A percentile compares a stretch with the other conserved stretches of the same genome.
Conservation (phyloP, 2,113 vertebrate species). For the Gasterosteus aculeatus region DNA sequence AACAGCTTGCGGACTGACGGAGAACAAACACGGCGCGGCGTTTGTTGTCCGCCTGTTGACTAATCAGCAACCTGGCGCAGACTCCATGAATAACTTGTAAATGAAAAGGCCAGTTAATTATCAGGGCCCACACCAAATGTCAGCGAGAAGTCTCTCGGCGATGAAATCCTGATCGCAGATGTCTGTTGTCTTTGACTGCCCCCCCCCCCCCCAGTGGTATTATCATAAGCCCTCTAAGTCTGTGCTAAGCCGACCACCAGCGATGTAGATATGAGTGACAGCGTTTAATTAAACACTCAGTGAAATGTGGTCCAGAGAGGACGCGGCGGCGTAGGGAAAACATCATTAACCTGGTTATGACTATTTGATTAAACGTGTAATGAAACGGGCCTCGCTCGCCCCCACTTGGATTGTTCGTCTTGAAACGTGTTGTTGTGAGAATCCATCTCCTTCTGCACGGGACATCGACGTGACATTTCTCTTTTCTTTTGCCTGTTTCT, state of each 20-base stretch:
- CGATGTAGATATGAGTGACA: conserved; percentile 65
- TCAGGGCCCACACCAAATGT: conserved; percentile 70
- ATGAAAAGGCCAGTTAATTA: conserved; percentile 76
- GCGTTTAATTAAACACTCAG: conserved; percentile 76
- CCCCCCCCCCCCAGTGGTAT: conserved; percentile 45
- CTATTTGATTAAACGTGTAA: conserved; percentile 77
- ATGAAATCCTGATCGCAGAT: conserved; percentile 67
- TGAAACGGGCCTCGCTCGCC: conserved; percentile 68
- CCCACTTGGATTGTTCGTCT: conserved; percentile 76
- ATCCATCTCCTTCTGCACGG: conserved; percentile 15
- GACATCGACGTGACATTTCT: conserved; percentile 41
- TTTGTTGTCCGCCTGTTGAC: conserved; percentile 53
- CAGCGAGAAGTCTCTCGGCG: conserved; percentile 65
- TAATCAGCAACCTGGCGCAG: conserved; percentile 52
- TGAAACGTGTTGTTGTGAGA: conserved; percentile 37
- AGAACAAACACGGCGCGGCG: conserved; percentile 28
- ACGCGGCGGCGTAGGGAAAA: conserved; percentile 52
- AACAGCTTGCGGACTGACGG: background rate
- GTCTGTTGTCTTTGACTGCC: conserved; percentile 62
- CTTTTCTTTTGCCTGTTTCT: conserved; percentile 6
- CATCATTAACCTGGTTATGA: conserved; percentile 77
- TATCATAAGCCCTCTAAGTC: conserved; percentile 57
- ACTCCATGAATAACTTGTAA: conserved; percentile 45
- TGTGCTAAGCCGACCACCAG: conserved; percentile 54
- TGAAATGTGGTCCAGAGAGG: conserved; percentile 57